Percentiles rank a stretch among this genome's conserved stretches.
Evolutionary conservation across 2,888 invertebrate genomes (phyloP).

Genomic region (Caenorhabditis sp.): DNA sequence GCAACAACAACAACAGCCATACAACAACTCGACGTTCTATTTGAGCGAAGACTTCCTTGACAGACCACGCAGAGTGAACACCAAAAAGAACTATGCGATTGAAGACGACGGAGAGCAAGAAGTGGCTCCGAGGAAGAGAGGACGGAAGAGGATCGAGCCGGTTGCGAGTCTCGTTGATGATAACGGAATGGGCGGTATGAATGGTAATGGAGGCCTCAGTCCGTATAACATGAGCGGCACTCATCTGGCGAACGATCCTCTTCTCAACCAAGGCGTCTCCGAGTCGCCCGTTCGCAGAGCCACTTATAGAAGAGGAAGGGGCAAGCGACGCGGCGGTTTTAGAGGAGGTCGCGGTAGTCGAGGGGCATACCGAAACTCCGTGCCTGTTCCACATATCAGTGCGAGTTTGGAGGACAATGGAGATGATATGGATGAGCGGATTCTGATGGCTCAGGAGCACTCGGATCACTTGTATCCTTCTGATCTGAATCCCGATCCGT

Average conservation of each 20-base stretch:
- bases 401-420: background rate
- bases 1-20: background rate
- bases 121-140: background rate
- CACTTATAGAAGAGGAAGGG: background rate
- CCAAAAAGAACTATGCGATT: conserved; percentile 24
- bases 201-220: background rate
- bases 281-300: background rate
- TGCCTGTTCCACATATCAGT: too few relatives aligned
- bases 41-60: background rate
- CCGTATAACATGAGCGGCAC: conserved; percentile 8
- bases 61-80: conserved; percentile 10
- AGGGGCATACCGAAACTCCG: conserved; percentile 3
- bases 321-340: conserved; percentile 8
- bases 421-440: too few relatives aligned
- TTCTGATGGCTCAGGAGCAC: background rate
- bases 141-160: background rate
- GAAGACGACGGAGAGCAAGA: conserved; percentile 7
- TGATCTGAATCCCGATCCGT: background rate
- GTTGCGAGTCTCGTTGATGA: background rate
- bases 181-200: background rate
- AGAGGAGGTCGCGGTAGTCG: conserved; percentile 17
- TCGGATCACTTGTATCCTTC: background rate
- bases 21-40: too few relatives aligned
- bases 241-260: background rate
- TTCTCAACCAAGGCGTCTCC: background rate